Base-by-base conservation (phyloP, 2,113 vertebrate species). In the Raphicerus campestris region DNA sequence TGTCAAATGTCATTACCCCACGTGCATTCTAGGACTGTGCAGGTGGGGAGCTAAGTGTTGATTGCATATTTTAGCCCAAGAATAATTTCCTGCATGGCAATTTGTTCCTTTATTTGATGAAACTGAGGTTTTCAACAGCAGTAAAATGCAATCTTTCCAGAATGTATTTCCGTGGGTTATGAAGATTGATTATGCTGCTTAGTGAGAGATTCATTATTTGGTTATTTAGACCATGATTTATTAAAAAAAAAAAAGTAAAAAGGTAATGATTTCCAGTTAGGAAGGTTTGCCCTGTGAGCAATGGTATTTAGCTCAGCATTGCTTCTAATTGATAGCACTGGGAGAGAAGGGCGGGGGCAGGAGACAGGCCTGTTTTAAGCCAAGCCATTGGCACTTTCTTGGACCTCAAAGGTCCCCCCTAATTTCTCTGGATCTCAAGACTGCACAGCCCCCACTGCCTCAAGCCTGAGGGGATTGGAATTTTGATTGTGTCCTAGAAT, bases 1-100 rank as follows among this genome's bases (percentile, higher is more conserved):
- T 98, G 98, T 98, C 98, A 98, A 98, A 98, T 98, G 97, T 96
- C 97, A 97, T 98, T 98, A 98, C 98, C 97, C 98, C 13, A 70
- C 60, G 85, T 95, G 97, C 89, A 13, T 87, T 97, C 98, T 98
- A 96, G 95, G 93, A 97, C 97, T 95, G 96, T 98, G 98, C 99
- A 99, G 98, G 98, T 99, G 98, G 98, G 98, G 98, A 98, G 96
- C 92, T 93, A 95, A 98, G 90, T 98, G 98, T 98, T 98, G 98
- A 98, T 98, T 98, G 97, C 97, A 98, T 98, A 98, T 97, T 98
- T 98, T 98, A 97, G 96, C 96, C 97, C 96, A 98, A 97, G 97
- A 98, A 98, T 98, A 98, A 98, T 98, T 98, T 98, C 98, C 98
- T 98, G 98, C 95, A 98, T 95, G 95, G 97, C 96, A 98, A 98